Base-by-base conservation (phyloP, 2,888 invertebrate species). In the Lasioglossum malachurum region DNA sequence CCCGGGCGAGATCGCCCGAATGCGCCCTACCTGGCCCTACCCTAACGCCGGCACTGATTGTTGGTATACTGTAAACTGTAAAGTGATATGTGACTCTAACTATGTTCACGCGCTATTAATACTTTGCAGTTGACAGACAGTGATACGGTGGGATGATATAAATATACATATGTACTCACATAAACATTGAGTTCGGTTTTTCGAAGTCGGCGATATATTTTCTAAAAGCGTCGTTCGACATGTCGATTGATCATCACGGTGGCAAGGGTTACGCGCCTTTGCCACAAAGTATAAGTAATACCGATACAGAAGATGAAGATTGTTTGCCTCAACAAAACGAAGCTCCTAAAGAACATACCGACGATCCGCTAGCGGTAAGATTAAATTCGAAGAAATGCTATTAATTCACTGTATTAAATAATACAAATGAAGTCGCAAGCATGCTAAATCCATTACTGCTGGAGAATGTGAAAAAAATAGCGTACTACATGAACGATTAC, bases 281-380 rank as follows among this genome's bases (percentile, higher is more conserved):
- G 93, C 97, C 97, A 87, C 98, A 98, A 96, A 97, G 97, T 89
- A 96, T 98, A 91, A 97, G 97, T 81, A 98, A 98, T 95, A 97
- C 97, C 0, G 97, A 98, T 92, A 97, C 97, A 0, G 98, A 98
- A 92, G 97, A 97, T 92, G 98, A 98, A 16, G 94, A 94, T 49
- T 93, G 91, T 81, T 92, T 92, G 60, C 77, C 90, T 1, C 87
- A 74, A 74, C 27, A 74, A 57, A 87, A 77, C 12, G 89, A 91
- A 80, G 82, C 73, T 23, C 86, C 85, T 16, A 92, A 91, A 67
- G 87, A 84, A 41, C 75, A 75, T 69, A 84, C 84, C 4, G 78
- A 88, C 10, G 84, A 88, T 57, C 87, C 89, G 41, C 74, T 83
- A 53, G 78, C 86, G 77, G 90, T 91, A 41, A 85, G 74, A 44